A percentile compares a stretch with the other conserved stretches of the same genome.
Conservation (phyloP, 2,888 invertebrate genomes). For the Ferdinandea cuprea region DNA sequence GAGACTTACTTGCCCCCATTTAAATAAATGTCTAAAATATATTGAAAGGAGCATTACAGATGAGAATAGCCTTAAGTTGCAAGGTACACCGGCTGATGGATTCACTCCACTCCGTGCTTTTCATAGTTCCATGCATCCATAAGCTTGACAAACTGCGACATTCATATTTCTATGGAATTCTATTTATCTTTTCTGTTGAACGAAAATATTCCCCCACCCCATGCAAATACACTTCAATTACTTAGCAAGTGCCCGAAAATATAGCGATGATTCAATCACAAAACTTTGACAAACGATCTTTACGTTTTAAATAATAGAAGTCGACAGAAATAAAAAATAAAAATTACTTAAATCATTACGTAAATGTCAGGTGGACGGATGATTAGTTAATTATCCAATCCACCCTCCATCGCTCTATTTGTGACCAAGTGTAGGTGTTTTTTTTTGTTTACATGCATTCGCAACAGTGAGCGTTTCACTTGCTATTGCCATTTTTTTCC, state of each 20-base stretch:
- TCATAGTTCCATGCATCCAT: too few relatives aligned
- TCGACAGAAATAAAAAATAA: not conserved
- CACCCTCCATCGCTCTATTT: constrained; percentile 2
- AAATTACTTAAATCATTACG: constrained; percentile 23
- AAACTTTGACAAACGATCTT: constrained; percentile 8
- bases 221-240: constrained; percentile 7
- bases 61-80: too few relatives aligned
- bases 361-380: constrained; percentile 48
- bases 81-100: too few relatives aligned
- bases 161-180: too few relatives aligned
- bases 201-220: too few relatives aligned
- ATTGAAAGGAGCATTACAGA: too few relatives aligned
- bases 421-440: not conserved
- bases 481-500: not conserved
- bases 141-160: too few relatives aligned
- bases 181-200: too few relatives aligned
- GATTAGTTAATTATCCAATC: constrained; percentile 35
- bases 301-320: not conserved
- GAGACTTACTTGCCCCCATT: too few relatives aligned
- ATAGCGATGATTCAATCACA: constrained; percentile 33
- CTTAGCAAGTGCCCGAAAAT: constrained; percentile 36
- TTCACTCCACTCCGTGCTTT: too few relatives aligned
- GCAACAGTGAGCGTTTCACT: constrained; percentile 5
- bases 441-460: not conserved
- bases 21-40: too few relatives aligned